phyloP scores from a whole-genome alignment of 2,113 vertebrate species.

The Indicator maculatus region DNA sequence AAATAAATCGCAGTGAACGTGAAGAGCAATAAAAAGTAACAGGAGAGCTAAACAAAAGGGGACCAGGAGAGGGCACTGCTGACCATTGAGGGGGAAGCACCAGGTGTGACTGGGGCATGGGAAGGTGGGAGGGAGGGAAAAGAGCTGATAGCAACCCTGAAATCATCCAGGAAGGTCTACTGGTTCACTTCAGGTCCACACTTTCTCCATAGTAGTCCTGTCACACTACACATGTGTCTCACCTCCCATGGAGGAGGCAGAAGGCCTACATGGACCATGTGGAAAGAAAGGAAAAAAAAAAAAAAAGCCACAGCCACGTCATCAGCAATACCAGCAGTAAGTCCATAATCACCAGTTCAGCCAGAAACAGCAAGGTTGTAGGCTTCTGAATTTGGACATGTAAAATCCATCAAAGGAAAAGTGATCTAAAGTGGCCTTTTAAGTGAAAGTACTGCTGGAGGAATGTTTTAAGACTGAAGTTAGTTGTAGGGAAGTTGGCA shows the following conservation, averaged over 20 bases:
- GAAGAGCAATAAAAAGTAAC: background rate
- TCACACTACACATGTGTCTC: background rate
- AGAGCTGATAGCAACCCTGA: background rate
- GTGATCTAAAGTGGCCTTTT: background rate
- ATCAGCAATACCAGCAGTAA: background rate
- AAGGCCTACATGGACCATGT: too few relatives aligned
- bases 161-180: background rate
- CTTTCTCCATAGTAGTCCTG: background rate
- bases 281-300: too few relatives aligned
- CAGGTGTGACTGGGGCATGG: background rate
- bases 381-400: background rate
- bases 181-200: background rate
- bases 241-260: background rate
- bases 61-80: background rate
- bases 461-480: background rate
- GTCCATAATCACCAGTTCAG: background rate
- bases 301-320: background rate
- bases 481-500: background rate
- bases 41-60: background rate
- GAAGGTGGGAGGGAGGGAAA: background rate
- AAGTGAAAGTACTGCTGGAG: background rate
- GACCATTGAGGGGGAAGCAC: rapidly evolving
- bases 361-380: background rate
- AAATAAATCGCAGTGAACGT: slow-evolving; percentile 10
- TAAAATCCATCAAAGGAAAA: background rate